Evolutionary conservation across 2,797 vertebrate genomes (phyloP), one percentile per base, ranked within the genome.

Genomic region (Graptemys geographica): DNA sequence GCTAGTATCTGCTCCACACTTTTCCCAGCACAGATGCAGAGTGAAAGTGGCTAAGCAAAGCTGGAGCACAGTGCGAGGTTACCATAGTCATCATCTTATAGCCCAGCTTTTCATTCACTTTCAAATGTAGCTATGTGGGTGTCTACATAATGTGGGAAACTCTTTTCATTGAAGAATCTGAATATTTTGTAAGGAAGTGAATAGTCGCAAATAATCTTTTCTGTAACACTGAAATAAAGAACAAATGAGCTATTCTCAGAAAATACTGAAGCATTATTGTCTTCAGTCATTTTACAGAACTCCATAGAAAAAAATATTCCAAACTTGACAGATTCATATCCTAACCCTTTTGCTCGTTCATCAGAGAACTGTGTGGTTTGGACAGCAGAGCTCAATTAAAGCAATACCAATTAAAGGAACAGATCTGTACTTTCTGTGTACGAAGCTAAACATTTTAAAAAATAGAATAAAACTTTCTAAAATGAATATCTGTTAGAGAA

Each of bases 181-280:
- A 98, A 98, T 98, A 99, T 99, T 99, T 98, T 98, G 98, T 98
- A 98, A 99, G 99, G 98, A 99, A 99, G 99, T 99, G 98, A 99
- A 99, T 98, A 99, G 98, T 97, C 98, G 98, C 99, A 98, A 99
- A 98, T 99, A 99, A 98, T 99, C 98, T 98, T 98, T 98, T 98
- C 98, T 99, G 98, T 98, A 97, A 98, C 98, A 95, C 98, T 97
- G 97, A 98, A 98, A 98, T 97, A 98, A 98, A 97, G 98, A 99
- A 99, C 99, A 99, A 99, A 98, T 97, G 97, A 97, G 97, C 98
- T 98, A 98, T 99, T 99, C 99, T 99, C 98, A 98, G 98, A 97
- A 97, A 98, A 98, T 92, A 98, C 97, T 98, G 97, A 98, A 81
- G 96, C 94, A 0, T 95, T 95, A 97, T 98, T 99, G 98, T 98